Base-by-base conservation (phyloP, 2,113 vertebrate genomes). In the Myiopsitta monachus region DNA sequence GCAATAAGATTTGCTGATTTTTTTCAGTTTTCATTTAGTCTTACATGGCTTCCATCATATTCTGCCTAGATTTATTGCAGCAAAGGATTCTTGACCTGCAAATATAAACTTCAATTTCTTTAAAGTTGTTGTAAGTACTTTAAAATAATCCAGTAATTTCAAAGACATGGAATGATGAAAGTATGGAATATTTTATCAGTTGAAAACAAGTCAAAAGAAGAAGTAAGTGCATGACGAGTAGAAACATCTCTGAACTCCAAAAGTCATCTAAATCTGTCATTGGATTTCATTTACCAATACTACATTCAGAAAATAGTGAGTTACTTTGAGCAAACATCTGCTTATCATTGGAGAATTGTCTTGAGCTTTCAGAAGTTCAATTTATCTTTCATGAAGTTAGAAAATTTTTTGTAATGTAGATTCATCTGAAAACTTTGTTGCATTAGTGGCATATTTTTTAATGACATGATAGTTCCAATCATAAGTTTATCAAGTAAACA, bases 401-500 rank as follows among this genome's bases (percentile, higher is more conserved):
- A 88, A 46, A 11, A 1, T 3, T 10, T 77, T 78, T 67, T 52
- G 22, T 49, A 62, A 31, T 17, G 2, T 10, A 19, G 38, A 16
- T 75, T 75, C 6, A 24, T 19, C 3, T 76, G 39, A 79, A 92
- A 82, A 85, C 31, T 8, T 24, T 31, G 3, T 6, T 44, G 10
- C 18, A 28, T 5, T 41, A 46, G 2, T 8, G 46, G 11, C 2
- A 12, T 52, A 17, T 55, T 83, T 89, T 69, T 11, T 31, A 85
- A 49, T n/a, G 18, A 38, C 4, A 14, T 0, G 0, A 10, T 31
- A 33, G 52, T 46, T 51, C 2, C 36, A 36, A 11, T 67, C 3
- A 10, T 10, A 66, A 31, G 2, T 52, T 62, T 31, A 33, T 33
- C 46, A 47, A 57, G 15, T 10, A 61, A 92, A 3, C 11, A 52